phyloP scores from a whole-genome alignment of 2,888 invertebrate genomes.

The Panopea generosa region DNA sequence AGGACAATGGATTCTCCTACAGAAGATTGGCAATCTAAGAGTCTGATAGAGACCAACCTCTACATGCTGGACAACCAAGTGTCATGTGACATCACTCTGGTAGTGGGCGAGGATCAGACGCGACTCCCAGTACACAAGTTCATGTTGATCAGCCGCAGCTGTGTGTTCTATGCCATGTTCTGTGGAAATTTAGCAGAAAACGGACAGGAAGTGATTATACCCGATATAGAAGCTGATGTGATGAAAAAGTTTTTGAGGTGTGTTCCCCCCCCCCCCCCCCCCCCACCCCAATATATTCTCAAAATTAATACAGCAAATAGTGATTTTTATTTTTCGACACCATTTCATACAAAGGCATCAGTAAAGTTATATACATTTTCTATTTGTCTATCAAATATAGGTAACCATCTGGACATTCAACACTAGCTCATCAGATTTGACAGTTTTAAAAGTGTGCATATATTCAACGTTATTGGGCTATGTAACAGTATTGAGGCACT shows the following conservation, averaged over 20 bases:
- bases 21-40: slow-evolving; percentile 48
- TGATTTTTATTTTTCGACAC: neutral
- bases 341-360: neutral
- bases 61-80: slow-evolving; percentile 50
- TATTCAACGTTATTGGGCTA: too few species aligned
- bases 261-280: neutral
- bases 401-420: too few species aligned
- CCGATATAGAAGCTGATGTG: slow-evolving; percentile 53
- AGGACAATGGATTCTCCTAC: too few species aligned
- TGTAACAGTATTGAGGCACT: too few species aligned
- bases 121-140: slow-evolving; percentile 48
- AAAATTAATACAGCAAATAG: neutral
- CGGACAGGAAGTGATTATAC: slow-evolving; percentile 40
- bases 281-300: neutral
- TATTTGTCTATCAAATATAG: too few species aligned
- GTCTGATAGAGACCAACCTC: slow-evolving; percentile 39
- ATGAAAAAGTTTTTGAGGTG: slow-evolving; percentile 51
- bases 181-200: slow-evolving; percentile 48
- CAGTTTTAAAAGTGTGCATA: too few species aligned
- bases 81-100: slow-evolving; percentile 47
- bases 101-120: slow-evolving; percentile 20
- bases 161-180: slow-evolving; percentile 58
- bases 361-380: too few species aligned
- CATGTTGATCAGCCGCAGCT: slow-evolving; percentile 47
- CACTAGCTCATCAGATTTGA: too few species aligned